Base-by-base conservation (phyloP, 2,797 vertebrate species). In the Chelmon rostratus region DNA sequence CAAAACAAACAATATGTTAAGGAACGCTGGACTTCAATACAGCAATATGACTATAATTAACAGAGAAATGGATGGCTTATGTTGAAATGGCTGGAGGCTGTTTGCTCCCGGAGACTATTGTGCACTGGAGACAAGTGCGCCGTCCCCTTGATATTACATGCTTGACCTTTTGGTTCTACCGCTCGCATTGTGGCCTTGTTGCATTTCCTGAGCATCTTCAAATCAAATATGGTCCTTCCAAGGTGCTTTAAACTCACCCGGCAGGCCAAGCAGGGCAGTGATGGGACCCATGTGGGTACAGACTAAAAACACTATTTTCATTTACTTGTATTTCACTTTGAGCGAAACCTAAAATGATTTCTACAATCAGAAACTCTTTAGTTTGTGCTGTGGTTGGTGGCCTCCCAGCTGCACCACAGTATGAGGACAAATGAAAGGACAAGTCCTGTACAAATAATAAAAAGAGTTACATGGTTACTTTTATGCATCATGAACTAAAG, bases 1-100 rank as follows among this genome's bases (percentile, higher is more conserved):
- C 94, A 95, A 95, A 96, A 95, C 95, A 95, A 96, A 95, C 93
- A 96, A 96, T 96, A 96, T 96, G 94, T 96, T 96, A 95, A 96
- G 94, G 95, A 94, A 96, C 92, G 82, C 89, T 91, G 90, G 83
- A 89, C 94, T 94, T 95, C 94, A 94, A 94, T 94, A 84, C 86
- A 85, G 90, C 94, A 89, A 95, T 96, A 95, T 96, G 94, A 95
- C 95, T 95, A 93, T 94, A 96, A 97, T 97, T 97, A 97, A 95
- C 93, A 92, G 90, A 95, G 93, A 93, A 93, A 94, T 91, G 91
- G 90, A 94, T 94, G 94, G 75, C 46, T 76, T 67, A 71, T 79
- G 90, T 73, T 89, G 87, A 91, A 91, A 90, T 90, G 89, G 86
- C 66, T 75, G 73, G 83, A 87, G 81, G 90, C 87, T 73, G 88